phyloP scores from a whole-genome alignment of 2,113 vertebrate genomes.

The Sylvilagus bachmani region DNA sequence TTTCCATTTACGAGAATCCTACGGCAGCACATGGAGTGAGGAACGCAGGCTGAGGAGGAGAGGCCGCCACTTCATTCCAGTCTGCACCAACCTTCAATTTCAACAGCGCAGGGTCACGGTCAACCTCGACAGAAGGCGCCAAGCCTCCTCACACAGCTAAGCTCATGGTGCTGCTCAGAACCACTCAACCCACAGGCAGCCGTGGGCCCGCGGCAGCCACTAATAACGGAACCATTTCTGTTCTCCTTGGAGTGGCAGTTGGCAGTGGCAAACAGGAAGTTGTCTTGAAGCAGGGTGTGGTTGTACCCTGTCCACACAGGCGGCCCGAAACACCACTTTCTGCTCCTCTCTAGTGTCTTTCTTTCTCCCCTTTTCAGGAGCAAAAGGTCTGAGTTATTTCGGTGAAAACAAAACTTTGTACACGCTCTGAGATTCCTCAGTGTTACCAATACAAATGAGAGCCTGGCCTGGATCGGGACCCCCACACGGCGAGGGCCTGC shows the following conservation, averaged over 20 bases:
- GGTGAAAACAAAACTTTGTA: slow-evolving; percentile 44
- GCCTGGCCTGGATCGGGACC: neutral
- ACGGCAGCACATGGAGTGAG: neutral
- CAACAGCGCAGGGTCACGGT: neutral
- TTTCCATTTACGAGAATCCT: slow-evolving; percentile 21
- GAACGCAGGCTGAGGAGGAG: neutral
- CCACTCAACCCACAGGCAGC: slow-evolving; percentile 68
- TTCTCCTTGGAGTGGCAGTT: slow-evolving; percentile 82
- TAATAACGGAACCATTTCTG: slow-evolving; percentile 80
- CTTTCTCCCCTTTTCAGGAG: neutral
- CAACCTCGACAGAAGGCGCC: slow-evolving; percentile 34
- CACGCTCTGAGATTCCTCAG: slow-evolving; percentile 3
- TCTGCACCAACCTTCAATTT: neutral
- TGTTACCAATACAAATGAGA: neutral
- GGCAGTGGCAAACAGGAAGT: slow-evolving; percentile 84
- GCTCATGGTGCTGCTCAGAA: neutral
- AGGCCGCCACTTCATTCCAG: slow-evolving; percentile 3
- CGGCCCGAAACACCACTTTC: slow-evolving; percentile 13
- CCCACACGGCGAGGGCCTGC: neutral
- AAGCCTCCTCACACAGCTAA: slow-evolving; percentile 32
- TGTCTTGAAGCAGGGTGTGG: slow-evolving; percentile 84
- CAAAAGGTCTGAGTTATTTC: slow-evolving; percentile 45
- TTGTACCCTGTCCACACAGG: slow-evolving; percentile 67
- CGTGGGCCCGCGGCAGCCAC: slow-evolving; percentile 64
- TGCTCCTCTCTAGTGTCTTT: neutral